Evolutionary conservation across 2,888 invertebrate genomes (phyloP), one percentile per base, ranked within the genome.

Genomic region (Myopa testacea): DNA sequence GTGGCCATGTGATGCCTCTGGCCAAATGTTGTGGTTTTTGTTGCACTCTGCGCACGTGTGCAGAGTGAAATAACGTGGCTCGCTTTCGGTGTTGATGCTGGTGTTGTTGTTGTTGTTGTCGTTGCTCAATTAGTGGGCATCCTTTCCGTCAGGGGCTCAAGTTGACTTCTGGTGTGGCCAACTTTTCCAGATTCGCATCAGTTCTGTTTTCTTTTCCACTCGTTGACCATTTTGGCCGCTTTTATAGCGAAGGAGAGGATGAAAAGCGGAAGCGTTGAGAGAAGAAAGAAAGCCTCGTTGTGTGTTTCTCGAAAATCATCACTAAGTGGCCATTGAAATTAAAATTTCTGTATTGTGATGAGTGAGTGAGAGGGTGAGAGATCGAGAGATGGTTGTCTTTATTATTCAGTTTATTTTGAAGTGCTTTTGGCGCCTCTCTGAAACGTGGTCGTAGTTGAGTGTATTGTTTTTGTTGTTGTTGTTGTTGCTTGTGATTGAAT

Each of bases 71-170:
- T 76, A 65, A 63, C 60, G 68, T 77, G 67, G 69, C 75, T 75
- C 75, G 63, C 74, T 79, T 68, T 45, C 68, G 37, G 50, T 40
- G 62, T 52, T 55, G 63, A 1, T 76, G 75, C 3, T 73, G n/a
- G 19, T 78, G 67, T 38, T 76, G 34, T 75, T 60, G 55, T 71
- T 79, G 40, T 74, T 77, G 76, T 70, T 75, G 77, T 78, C 78
- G 80, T 80, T 71, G 72, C 76, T 80, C 78, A 77, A 78, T 81
- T 81, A 80, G 80, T 77, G 73, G 73, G 72, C 68, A 80, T 78
- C 78, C 77, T 37, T 76, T 78, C n/a, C n/a, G n/a, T n/a, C n/a
- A n/a, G 70, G 34, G 40, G 75, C 67, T 19, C 58, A 45, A 76
- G 65, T 71, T 76, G 76, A 76, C 76, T 70, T 76, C 60, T 62